phyloP scores from a whole-genome alignment of 2,797 vertebrate genomes.

The Pygocentrus nattereri region DNA sequence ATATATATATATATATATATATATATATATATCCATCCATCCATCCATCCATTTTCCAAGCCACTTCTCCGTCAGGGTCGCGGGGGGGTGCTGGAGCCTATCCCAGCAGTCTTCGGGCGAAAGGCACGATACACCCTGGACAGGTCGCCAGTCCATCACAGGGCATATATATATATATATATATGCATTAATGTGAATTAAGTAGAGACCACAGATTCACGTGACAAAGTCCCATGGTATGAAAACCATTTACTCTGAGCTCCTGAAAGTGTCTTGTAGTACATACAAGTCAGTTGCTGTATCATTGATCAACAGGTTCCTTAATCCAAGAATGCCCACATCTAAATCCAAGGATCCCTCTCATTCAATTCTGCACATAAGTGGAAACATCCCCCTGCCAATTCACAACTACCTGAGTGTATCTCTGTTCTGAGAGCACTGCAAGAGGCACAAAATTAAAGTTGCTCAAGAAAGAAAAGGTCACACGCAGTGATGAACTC shows the following conservation, averaged over 20 bases:
- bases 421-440: not conserved
- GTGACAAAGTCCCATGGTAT: not conserved
- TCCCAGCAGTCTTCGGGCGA: too few relatives aligned
- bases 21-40: too few relatives aligned
- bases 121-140: too few relatives aligned
- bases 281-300: not conserved
- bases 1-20: too few relatives aligned
- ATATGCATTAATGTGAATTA: not conserved
- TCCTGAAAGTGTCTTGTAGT: not conserved
- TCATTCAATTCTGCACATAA: slow-evolving; percentile 18
- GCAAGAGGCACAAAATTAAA: slow-evolving; percentile 37
- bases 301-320: not conserved
- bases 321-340: not conserved
- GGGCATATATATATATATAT: too few relatives aligned
- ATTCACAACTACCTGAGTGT: not conserved
- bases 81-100: too few relatives aligned
- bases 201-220: not conserved
- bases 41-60: too few relatives aligned
- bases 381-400: slow-evolving; percentile 7
- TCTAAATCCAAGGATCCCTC: slow-evolving; percentile 17
- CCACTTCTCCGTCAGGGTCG: too few relatives aligned
- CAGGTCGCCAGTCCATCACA: too few relatives aligned
- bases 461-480: slow-evolving; percentile 62
- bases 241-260: not conserved
- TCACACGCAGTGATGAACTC: slow-evolving; percentile 74